These are phyloP conservation scores for Medauroidea extradentata DNA, from an alignment of 1,140 invertebrate genomes.

Conservation along the genomic window DNA sequence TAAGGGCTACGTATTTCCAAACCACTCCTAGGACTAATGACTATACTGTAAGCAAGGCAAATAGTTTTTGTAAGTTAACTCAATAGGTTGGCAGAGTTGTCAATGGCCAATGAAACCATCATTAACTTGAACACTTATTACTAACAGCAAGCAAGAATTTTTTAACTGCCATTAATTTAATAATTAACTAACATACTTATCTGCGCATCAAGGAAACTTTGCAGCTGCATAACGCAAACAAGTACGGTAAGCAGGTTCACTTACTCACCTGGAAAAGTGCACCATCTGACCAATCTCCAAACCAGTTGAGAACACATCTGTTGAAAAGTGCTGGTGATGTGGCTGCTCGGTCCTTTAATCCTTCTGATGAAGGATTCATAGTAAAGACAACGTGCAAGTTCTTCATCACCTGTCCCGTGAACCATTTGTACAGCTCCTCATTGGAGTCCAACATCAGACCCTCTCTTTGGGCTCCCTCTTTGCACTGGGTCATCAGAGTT, in stretches of 20 bases:
- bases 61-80: no score
- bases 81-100: no score
- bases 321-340: slow-evolving; percentile 99
- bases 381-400: slow-evolving; percentile 99
- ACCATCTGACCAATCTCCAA: slow-evolving; percentile 98
- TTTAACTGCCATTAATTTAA: no score
- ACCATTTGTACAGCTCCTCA: slow-evolving; percentile 98
- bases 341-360: slow-evolving; percentile 94
- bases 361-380: slow-evolving; percentile 99
- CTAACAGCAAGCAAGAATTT: no score
- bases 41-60: no score
- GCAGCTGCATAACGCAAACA: not conserved
- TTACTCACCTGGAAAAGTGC: slow-evolving; percentile 84
- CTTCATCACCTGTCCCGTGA: slow-evolving; percentile 97
- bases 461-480: slow-evolving; percentile 96
- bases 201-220: no score
- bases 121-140: no score
- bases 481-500: slow-evolving; percentile 99
- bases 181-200: no score
- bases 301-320: slow-evolving; percentile 99
- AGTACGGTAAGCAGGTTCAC: not conserved
- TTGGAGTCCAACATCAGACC: slow-evolving; percentile 97
- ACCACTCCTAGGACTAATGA: no score
- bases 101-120: no score
- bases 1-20: no score